These are phyloP conservation scores for Morone chrysops DNA, from an alignment of 2,113 vertebrate genomes.

Conservation along the genomic window DNA sequence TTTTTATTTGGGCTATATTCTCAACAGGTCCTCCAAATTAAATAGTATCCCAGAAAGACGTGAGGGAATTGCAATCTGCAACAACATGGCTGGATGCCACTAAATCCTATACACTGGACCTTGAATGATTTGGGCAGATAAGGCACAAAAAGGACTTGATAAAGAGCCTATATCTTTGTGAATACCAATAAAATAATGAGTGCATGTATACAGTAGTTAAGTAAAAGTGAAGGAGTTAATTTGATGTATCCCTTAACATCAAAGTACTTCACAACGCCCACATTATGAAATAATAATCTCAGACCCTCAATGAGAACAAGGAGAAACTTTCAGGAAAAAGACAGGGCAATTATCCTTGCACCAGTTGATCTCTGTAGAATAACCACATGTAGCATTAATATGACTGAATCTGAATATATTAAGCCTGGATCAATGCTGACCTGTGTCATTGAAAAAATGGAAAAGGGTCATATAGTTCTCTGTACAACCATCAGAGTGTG, in stretches of 20 bases:
- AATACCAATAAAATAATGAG: no score
- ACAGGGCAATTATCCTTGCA: not conserved
- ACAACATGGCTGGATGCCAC: no score
- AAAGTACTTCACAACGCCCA: no score
- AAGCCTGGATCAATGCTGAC: not conserved
- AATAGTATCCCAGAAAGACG: no score
- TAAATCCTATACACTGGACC: no score
- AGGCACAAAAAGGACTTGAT: no score
- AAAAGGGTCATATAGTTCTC: not conserved
- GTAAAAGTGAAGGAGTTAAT: no score
- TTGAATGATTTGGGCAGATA: not conserved
- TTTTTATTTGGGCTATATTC: not conserved
- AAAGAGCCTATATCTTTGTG: no score
- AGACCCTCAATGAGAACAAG: not conserved
- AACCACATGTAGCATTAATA: not conserved
- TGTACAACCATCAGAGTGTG: not conserved
- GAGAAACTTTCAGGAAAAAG: slow-evolving; percentile 7
- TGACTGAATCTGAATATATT: not conserved
- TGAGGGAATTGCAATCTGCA: no score
- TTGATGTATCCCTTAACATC: no score
- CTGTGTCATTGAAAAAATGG: not conserved
- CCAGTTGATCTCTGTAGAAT: not conserved
- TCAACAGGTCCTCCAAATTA: not conserved
- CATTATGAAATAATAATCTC: not conserved
- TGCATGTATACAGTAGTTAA: no score